Percentiles rank a stretch among this genome's conserved stretches.
Evolutionary conservation across 2,113 vertebrate genomes (phyloP).

Genomic region (Phalacrocorax carbo): DNA sequence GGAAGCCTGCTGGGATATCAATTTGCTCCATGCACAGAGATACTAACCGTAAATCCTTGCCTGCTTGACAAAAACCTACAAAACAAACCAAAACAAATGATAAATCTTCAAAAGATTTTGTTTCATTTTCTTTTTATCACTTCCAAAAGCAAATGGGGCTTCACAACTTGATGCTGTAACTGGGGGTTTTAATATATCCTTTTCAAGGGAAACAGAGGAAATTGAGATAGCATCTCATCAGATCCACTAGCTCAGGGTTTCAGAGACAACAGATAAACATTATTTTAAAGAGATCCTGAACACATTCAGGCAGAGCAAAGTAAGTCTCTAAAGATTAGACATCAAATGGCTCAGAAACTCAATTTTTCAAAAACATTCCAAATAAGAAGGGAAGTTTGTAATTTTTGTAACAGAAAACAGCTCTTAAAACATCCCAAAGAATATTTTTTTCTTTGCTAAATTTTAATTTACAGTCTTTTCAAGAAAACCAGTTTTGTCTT

Average conservation of each 20-base stretch:
- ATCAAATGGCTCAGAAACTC: neutral
- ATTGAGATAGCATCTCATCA: neutral
- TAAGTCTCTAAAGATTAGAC: neutral
- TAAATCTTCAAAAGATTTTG: neutral
- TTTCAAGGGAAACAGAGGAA: neutral
- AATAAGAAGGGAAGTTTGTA: neutral
- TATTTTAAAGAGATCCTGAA: neutral
- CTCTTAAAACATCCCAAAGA: neutral
- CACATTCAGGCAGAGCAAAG: neutral
- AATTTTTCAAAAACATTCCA: neutral
- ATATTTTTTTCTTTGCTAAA: neutral
- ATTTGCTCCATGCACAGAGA: constrained; percentile 91
- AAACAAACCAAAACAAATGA: neutral
- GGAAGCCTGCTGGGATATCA: constrained; percentile 91
- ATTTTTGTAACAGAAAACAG: neutral
- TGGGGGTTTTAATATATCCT: neutral
- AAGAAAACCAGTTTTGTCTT: neutral
- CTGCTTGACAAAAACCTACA: constrained; percentile 97
- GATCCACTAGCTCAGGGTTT: neutral
- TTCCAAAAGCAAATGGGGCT: neutral
- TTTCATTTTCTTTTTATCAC: neutral
- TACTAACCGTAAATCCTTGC: constrained; percentile 94
- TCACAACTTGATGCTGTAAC: neutral
- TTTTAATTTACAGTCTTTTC: neutral
- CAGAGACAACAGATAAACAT: neutral